Conservation (phyloP, 2,113 vertebrate genomes). For the Pachyramphus minor region DNA sequence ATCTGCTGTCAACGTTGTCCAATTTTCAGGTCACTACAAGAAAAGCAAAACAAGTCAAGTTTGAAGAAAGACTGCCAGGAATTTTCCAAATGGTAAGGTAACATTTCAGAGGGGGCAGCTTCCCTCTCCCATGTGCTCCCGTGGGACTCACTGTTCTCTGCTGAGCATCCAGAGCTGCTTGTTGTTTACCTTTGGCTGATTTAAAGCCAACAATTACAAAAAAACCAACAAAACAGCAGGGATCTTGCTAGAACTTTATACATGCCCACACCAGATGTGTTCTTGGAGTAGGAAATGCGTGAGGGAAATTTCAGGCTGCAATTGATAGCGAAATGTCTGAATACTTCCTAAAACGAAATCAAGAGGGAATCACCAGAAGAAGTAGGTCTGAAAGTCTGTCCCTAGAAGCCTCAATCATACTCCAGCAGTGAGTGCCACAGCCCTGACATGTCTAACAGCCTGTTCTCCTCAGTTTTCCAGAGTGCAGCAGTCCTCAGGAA, state of each 20-base stretch:
- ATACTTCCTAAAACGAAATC: background rate
- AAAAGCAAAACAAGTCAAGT: conserved; percentile 5
- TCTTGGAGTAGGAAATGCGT: background rate
- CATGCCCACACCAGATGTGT: background rate
- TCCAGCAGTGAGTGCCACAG: background rate
- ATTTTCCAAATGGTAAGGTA: background rate
- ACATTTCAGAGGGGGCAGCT: background rate
- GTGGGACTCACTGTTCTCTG: background rate
- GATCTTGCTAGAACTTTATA: background rate
- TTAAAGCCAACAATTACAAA: background rate
- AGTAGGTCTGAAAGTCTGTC: background rate
- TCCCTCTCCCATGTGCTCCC: background rate
- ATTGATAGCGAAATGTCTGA: background rate
- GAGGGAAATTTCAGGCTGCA: background rate
- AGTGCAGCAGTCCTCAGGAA: background rate
- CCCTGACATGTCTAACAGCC: background rate
- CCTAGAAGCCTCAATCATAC: background rate
- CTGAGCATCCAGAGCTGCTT: background rate
- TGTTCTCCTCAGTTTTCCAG: background rate
- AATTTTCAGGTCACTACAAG: conserved; percentile 2
- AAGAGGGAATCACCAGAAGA: background rate
- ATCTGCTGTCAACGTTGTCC: background rate
- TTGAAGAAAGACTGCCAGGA: conserved; percentile 8
- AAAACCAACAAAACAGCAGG: background rate
- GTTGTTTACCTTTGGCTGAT: conserved; percentile 16